These are phyloP conservation scores for Mystacornis crossleyi DNA, from an alignment of 2,113 vertebrate genomes.

Conservation along the genomic window DNA sequence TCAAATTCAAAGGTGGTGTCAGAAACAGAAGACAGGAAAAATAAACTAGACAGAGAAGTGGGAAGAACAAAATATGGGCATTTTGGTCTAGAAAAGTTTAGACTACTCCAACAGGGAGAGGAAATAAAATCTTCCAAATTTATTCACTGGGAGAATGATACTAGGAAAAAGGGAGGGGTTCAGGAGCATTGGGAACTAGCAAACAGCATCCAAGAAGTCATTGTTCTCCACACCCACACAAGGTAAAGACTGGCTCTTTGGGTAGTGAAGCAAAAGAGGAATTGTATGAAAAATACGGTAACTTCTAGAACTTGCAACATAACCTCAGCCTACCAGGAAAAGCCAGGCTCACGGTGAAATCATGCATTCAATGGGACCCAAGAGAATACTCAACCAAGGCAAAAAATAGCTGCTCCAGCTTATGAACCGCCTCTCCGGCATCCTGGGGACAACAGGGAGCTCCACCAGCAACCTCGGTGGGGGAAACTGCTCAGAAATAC, in stretches of 20 bases:
- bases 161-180: not conserved
- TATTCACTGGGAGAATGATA: not conserved
- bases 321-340: constrained; percentile 12
- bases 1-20: constrained; percentile 3
- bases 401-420: constrained; percentile 8
- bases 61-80: not conserved
- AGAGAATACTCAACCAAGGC: not conserved
- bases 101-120: not conserved
- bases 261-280: not conserved
- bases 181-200: not conserved
- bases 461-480: not conserved
- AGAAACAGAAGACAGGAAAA: not conserved
- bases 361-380: not conserved
- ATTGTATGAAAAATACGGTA: not conserved
- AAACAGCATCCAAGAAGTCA: not conserved
- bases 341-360: not conserved
- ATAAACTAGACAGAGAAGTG: not conserved
- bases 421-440: not conserved
- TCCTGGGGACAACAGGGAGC: not conserved
- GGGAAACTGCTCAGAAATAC: not conserved
- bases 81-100: not conserved
- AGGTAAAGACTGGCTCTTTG: not conserved
- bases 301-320: not conserved
- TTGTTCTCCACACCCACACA: not conserved
- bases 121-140: not conserved